These are phyloP conservation scores for Lochmaea crataegi DNA, from an alignment of 2,888 invertebrate genomes.

Conservation along the genomic window DNA sequence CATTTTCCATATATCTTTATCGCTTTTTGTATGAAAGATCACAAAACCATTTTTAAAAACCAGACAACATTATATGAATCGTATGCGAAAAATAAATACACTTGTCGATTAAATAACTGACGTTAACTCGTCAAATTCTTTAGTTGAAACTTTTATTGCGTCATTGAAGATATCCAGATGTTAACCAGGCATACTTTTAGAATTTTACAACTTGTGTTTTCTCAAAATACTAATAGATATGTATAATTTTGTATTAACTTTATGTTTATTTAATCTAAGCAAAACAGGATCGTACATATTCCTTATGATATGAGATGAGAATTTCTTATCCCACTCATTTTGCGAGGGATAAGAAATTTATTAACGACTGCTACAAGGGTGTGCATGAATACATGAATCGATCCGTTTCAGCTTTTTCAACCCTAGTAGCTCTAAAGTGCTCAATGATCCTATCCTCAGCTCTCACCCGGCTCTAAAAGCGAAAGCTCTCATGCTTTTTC, in stretches of 20 bases:
- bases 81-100: not conserved
- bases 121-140: not conserved
- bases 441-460: not conserved
- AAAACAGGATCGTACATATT: no score
- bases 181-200: not conserved
- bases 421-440: not conserved
- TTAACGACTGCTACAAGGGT: not conserved
- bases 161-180: not conserved
- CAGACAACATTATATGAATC: not conserved
- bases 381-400: not conserved
- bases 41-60: no score
- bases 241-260: not conserved
- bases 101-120: not conserved
- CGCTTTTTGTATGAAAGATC: not conserved
- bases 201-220: not conserved
- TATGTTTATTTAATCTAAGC: no score
- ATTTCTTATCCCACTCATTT: no score
- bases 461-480: not conserved
- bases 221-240: not conserved
- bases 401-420: not conserved
- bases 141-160: not conserved
- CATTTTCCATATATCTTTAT: no score
- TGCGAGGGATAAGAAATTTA: no score
- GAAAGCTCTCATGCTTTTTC: not conserved
- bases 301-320: no score